These are phyloP conservation scores for Irena cyanogastra DNA, from an alignment of 2,113 vertebrate species.

Conservation along the genomic window DNA sequence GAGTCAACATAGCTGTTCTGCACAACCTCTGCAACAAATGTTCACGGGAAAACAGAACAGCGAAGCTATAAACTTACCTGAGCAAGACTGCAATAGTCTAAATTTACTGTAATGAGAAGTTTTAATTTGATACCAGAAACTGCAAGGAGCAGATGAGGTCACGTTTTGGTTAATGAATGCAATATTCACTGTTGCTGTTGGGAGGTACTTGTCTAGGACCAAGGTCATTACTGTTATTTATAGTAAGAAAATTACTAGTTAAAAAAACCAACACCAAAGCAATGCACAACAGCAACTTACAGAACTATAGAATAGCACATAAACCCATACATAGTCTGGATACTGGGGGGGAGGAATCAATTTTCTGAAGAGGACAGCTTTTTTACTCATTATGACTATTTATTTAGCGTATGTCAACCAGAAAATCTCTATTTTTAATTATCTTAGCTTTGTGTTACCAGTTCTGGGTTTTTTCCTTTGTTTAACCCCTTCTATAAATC, in stretches of 20 bases:
- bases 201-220: neutral
- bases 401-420: neutral
- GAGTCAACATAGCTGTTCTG: neutral
- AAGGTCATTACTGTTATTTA: neutral
- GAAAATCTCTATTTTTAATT: neutral
- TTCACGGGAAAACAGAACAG: neutral
- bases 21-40: neutral
- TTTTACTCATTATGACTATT: neutral
- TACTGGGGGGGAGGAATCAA: fast-evolving
- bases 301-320: neutral
- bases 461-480: neutral
- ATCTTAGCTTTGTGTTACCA: neutral
- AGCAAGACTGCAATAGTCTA: neutral
- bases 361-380: neutral
- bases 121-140: slow-evolving; percentile 17
- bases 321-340: neutral
- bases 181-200: neutral
- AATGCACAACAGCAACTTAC: neutral
- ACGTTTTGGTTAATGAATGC: neutral
- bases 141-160: neutral
- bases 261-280: neutral
- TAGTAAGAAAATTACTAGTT: neutral
- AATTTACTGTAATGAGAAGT: neutral
- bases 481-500: neutral
- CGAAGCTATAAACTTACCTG: neutral